Conservation (phyloP, 1,140 invertebrate genomes). For the Camponotus pennsylvanicus region DNA sequence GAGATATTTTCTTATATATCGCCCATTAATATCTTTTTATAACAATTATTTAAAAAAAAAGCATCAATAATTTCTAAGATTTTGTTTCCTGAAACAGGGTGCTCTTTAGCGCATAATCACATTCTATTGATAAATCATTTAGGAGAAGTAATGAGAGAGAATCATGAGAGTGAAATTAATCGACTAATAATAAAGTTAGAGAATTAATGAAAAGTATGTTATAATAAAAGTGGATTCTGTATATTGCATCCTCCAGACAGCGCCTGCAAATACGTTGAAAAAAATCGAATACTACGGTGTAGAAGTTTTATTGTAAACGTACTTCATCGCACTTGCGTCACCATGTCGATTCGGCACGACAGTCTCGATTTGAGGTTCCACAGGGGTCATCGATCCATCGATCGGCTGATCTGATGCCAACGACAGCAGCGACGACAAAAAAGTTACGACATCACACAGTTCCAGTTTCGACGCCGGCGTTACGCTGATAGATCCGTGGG, state of each 20-base stretch:
- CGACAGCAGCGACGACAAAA: constrained; percentile 48
- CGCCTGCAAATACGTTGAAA: neutral
- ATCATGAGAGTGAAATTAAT: neutral
- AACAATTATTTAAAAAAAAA: neutral
- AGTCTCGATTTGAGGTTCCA: constrained; percentile 36
- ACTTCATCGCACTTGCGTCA: constrained; percentile 30
- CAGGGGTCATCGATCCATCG: constrained; percentile 64
- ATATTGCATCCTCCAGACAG: neutral
- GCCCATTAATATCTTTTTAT: constrained; percentile 13
- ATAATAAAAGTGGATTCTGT: no score
- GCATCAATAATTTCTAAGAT: neutral
- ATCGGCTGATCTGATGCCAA: constrained; percentile 39
- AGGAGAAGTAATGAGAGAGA: neutral
- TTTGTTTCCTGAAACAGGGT: neutral
- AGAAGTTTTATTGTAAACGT: neutral
- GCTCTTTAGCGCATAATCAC: neutral
- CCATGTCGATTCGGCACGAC: constrained; percentile 12
- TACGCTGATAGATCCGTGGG: constrained; percentile 59
- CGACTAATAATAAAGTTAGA: no score
- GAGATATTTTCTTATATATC: neutral
- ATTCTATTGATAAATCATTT: neutral
- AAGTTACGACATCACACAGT: constrained; percentile 50
- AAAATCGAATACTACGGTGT: neutral
- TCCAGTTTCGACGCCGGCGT: constrained; percentile 58
- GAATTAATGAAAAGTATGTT: no score